Conservation (phyloP, 2,113 vertebrate species). For the Trematocara nigrifrons region DNA sequence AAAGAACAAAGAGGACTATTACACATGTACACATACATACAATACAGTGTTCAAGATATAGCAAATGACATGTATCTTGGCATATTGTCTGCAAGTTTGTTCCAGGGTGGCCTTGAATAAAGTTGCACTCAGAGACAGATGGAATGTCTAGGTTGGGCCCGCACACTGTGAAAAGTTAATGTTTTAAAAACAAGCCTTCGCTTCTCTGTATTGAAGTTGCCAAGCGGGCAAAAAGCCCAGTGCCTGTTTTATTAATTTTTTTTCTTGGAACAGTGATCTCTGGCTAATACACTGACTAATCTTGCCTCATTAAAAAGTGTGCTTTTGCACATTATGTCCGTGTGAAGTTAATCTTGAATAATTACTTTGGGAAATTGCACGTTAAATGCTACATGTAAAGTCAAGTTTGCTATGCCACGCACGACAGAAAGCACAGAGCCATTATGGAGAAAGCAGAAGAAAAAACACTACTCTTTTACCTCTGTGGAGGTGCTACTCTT, state of each 20-base stretch:
- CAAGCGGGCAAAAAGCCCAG: constrained; percentile 54
- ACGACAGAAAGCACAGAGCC: neutral
- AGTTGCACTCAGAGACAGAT: neutral
- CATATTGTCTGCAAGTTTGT: neutral
- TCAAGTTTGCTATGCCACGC: neutral
- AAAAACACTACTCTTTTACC: neutral
- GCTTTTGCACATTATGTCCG: neutral
- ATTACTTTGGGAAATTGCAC: neutral
- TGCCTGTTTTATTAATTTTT: constrained; percentile 6
- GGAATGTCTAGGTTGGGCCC: neutral
- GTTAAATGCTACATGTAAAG: neutral
- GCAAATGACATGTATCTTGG: neutral
- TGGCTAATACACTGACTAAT: neutral
- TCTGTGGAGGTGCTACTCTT: neutral
- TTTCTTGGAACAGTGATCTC: neutral
- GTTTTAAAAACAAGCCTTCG: constrained; percentile 39
- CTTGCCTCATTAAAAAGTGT: neutral
- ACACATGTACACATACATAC: neutral
- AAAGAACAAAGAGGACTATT: neutral
- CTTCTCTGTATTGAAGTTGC: constrained; percentile 2
- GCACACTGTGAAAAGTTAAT: constrained; percentile 17
- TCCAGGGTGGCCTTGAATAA: neutral
- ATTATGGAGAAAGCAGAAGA: neutral
- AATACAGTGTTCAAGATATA: neutral
- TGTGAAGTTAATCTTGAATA: neutral